Evolutionary conservation across 2,113 vertebrate genomes (phyloP).

Genomic region (Stictonetta naevosa): DNA sequence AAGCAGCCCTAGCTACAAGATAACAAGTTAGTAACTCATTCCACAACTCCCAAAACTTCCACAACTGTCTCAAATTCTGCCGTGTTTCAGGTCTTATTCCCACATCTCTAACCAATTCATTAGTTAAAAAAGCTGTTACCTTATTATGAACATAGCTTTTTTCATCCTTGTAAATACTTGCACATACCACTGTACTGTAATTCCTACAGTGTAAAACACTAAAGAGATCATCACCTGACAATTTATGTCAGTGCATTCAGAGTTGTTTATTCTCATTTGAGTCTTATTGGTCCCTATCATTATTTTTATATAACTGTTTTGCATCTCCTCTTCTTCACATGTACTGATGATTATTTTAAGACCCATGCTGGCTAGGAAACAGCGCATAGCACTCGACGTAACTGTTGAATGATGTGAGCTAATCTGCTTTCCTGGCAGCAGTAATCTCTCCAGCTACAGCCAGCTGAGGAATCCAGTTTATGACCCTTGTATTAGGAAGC

Average conservation of each 20-base stretch:
- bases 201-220: not conserved
- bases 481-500: not conserved
- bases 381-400: constrained; percentile 29
- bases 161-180: not conserved
- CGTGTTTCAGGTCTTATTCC: not conserved
- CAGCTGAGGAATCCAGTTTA: constrained; percentile 15
- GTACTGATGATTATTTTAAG: constrained; percentile 25
- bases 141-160: not conserved
- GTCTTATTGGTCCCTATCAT: not conserved
- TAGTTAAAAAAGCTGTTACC: not conserved
- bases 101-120: not conserved
- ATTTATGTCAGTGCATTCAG: not conserved
- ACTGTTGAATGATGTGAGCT: constrained; percentile 2
- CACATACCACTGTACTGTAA: not conserved
- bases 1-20: not conserved
- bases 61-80: not conserved
- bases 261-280: not conserved
- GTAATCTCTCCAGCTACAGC: not conserved
- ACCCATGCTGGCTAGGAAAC: not conserved
- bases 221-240: not conserved
- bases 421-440: not conserved
- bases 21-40: not conserved
- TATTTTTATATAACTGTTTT: not conserved
- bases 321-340: not conserved
- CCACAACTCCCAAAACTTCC: not conserved